Percentiles rank a stretch among this genome's conserved stretches.
These are phyloP conservation scores for Corbicula japonica DNA, from an alignment of 2,888 invertebrate genomes.

Conservation along the genomic window DNA sequence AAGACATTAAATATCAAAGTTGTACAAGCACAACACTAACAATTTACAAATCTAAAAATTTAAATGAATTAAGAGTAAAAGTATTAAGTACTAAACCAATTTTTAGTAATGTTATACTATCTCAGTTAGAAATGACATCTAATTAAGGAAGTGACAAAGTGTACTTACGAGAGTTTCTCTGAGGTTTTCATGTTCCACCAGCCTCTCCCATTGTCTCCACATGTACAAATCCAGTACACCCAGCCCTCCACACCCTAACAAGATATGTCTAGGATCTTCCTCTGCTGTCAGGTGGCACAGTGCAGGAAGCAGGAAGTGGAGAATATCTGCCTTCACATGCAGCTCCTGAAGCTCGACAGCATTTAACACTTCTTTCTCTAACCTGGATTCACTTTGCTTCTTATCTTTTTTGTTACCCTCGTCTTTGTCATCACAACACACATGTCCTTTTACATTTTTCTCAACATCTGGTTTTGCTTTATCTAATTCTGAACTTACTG, in stretches of 20 bases:
- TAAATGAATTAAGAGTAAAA: too few species aligned
- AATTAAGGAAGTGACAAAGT: too few species aligned
- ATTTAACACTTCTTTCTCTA: conserved; percentile 44
- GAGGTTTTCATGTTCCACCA: conserved; percentile 33
- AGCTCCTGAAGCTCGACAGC: conserved; percentile 57
- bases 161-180: conserved; percentile 60
- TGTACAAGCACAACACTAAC: too few species aligned
- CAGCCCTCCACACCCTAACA: conserved; percentile 89
- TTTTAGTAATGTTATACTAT: too few species aligned
- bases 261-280: conserved; percentile 93
- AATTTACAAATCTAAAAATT: too few species aligned
- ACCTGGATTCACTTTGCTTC: conserved; percentile 25
- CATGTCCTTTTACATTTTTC: background rate
- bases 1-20: too few species aligned
- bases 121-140: too few species aligned
- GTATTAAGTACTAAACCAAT: too few species aligned
- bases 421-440: conserved; percentile 1
- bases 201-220: conserved; percentile 62
- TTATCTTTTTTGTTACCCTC: background rate
- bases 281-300: conserved; percentile 96
- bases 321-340: conserved; percentile 89
- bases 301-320: conserved; percentile 94
- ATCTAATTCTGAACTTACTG: conserved; percentile 4
- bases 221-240: conserved; percentile 89
- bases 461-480: conserved; percentile 2